These are phyloP conservation scores for Morone chrysops DNA, from an alignment of 2,113 vertebrate species.

Conservation along the genomic window DNA sequence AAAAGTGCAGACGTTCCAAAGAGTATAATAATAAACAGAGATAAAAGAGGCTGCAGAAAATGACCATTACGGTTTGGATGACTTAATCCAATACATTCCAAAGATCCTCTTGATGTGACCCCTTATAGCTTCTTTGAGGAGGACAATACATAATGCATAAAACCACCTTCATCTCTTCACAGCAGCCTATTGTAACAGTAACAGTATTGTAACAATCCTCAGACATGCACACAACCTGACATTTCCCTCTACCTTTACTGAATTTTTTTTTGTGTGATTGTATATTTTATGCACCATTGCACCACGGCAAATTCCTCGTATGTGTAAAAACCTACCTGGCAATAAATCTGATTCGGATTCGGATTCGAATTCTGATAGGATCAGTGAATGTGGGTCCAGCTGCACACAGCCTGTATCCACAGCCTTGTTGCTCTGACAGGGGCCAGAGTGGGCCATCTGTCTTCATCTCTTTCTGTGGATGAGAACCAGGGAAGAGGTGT, in stretches of 20 bases:
- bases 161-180: not conserved
- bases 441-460: slow-evolving; percentile 54
- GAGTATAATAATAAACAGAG: not conserved
- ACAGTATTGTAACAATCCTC: no score
- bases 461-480: slow-evolving; percentile 36
- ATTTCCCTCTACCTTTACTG: not conserved
- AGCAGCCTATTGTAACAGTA: not conserved
- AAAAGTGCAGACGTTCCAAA: no score
- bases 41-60: not conserved
- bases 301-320: no score
- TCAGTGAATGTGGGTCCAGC: slow-evolving; percentile 5
- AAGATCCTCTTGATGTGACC: not conserved
- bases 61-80: not conserved
- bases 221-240: not conserved
- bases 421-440: not conserved
- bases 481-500: slow-evolving; percentile 40
- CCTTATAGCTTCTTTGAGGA: not conserved
- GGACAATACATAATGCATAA: not conserved
- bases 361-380: not conserved
- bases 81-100: not conserved
- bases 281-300: no score
- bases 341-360: no score
- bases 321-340: no score
- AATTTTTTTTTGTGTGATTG: no score
- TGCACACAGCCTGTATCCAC: not conserved